phyloP scores from a whole-genome alignment of 2,888 invertebrate genomes.

The Doris montereyensis region DNA sequence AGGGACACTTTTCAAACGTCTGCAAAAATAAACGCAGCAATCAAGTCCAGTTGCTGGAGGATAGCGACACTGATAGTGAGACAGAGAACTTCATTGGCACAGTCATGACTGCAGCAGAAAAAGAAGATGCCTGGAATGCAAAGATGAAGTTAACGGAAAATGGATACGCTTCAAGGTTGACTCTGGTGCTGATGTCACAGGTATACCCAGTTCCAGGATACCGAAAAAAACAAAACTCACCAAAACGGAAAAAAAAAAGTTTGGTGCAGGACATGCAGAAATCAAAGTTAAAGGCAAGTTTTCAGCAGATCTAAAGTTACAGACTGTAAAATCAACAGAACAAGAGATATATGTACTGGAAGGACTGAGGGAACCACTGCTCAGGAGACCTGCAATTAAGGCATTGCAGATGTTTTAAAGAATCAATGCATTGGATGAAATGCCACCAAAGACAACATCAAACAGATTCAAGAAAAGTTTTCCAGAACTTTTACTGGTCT shows the following conservation, averaged over 20 bases:
- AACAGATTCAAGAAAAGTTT: too few species aligned
- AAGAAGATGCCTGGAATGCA: not conserved
- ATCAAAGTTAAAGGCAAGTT: too few species aligned
- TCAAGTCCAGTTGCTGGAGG: not conserved
- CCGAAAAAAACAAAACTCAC: conserved; percentile 14
- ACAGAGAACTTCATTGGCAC: conserved; percentile 10
- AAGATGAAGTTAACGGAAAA: too few species aligned
- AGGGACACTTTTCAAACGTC: not conserved
- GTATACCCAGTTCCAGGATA: not conserved
- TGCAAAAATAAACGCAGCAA: not conserved
- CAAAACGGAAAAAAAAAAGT: conserved; percentile 1
- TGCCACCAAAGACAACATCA: too few species aligned
- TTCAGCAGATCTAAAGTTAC: not conserved
- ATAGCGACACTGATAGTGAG: conserved; percentile 12
- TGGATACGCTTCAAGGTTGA: too few species aligned
- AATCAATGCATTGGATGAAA: too few species aligned
- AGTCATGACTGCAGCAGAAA: not conserved
- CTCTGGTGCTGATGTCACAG: not conserved
- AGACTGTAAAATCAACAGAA: conserved; percentile 6
- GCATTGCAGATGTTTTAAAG: too few species aligned
- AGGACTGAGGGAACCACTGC: not conserved
- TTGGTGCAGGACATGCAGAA: conserved; percentile 1
- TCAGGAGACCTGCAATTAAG: not conserved
- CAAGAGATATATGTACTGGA: not conserved
- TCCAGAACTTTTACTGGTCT: too few species aligned